phyloP scores from a whole-genome alignment of 1,140 invertebrate species.

The Latrodectus geometricus region DNA sequence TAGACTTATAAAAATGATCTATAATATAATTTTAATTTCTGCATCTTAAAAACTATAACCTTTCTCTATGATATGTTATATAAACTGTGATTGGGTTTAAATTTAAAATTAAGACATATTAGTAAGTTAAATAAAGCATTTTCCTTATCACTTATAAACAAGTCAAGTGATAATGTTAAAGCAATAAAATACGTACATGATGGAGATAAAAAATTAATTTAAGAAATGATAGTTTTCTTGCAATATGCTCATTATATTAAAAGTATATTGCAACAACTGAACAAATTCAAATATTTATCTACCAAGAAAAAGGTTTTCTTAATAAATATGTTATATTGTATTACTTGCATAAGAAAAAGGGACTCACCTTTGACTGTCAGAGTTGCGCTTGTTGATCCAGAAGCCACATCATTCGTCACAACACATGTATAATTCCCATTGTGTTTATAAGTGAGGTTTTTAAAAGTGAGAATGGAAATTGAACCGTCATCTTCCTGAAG shows the following conservation, averaged over 20 bases:
- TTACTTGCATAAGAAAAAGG: background rate
- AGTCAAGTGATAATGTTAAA: too few relatives aligned
- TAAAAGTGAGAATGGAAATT: slow-evolving; percentile 68
- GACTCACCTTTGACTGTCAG: slow-evolving; percentile 57
- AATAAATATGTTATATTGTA: background rate
- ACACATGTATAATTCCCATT: slow-evolving; percentile 79
- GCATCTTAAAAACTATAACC: too few relatives aligned
- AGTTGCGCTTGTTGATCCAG: slow-evolving; percentile 70
- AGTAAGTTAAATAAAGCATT: too few relatives aligned
- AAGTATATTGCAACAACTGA: background rate
- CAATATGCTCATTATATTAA: background rate
- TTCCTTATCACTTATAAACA: too few relatives aligned
- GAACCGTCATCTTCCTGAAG: slow-evolving; percentile 64
- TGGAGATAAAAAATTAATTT: too few relatives aligned
- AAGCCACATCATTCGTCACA: slow-evolving; percentile 77
- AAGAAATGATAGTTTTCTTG: background rate
- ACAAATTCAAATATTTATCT: background rate
- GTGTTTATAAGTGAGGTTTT: slow-evolving; percentile 67
- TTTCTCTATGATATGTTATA: too few relatives aligned
- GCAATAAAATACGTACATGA: too few relatives aligned
- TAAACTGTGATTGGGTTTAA: too few relatives aligned
- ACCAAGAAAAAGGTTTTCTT: background rate
- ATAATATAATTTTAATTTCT: too few relatives aligned
- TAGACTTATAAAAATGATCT: too few relatives aligned
- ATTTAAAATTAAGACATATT: too few relatives aligned